phyloP scores from a whole-genome alignment of 1,140 invertebrate species.

The Drosophila parabipectinata region DNA sequence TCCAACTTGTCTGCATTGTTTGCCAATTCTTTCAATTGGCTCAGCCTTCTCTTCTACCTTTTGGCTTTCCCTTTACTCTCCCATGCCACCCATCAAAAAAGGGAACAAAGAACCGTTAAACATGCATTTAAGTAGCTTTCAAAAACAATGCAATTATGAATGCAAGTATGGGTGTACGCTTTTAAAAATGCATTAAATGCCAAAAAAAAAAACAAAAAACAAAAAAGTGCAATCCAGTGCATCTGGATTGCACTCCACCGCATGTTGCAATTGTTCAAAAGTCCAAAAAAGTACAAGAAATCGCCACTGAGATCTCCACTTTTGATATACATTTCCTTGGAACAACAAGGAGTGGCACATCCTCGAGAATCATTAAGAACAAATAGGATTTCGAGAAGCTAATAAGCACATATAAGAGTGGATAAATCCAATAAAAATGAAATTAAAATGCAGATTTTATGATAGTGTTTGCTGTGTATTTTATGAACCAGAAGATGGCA shows the following conservation, averaged over 20 bases:
- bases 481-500: neutral
- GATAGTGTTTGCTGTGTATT: neutral
- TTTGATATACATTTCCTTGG: conserved; percentile 36
- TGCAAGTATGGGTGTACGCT: neutral
- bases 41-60: neutral
- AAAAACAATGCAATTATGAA: conserved; percentile 45
- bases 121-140: conserved; percentile 3
- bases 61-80: conserved; percentile 13
- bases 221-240: conserved; percentile 55
- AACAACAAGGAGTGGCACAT: conserved; percentile 21
- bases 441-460: conserved; percentile 12
- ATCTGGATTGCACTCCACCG: conserved; percentile 77
- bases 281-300: conserved; percentile 16
- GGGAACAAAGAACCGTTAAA: conserved; percentile 21
- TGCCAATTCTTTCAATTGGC: conserved; percentile 31
- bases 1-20: conserved; percentile 21
- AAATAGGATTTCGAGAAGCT: conserved; percentile 4
- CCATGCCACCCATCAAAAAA: conserved; percentile 5
- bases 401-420: neutral
- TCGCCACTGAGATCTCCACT: conserved; percentile 23
- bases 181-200: conserved; percentile 60
- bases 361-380: conserved; percentile 37
- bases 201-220: conserved; percentile 15
- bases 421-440: too few relatives aligned
- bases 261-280: conserved; percentile 64